Evolutionary conservation across 2,888 invertebrate genomes (phyloP).

Genomic region (Mechanitis mazaeus): DNA sequence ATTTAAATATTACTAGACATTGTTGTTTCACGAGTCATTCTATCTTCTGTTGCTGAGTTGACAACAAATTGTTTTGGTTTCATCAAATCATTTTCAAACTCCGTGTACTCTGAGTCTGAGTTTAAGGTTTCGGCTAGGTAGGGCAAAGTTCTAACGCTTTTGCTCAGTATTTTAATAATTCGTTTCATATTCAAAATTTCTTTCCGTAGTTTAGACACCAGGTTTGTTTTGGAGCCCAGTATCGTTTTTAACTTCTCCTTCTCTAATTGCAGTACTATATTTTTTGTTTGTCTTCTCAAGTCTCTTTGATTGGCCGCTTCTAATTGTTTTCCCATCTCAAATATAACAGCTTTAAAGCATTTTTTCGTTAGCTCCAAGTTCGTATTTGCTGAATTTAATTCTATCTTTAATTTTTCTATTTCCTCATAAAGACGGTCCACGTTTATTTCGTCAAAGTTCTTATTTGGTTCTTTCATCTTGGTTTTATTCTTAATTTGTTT

Average conservation of each 20-base stretch:
- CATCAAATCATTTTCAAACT: conserved; percentile 45
- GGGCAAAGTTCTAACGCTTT: conserved; percentile 41
- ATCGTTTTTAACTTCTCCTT: conserved; percentile 55
- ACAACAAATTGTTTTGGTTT: background rate
- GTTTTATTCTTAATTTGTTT: conserved; percentile 48
- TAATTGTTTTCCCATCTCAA: conserved; percentile 53
- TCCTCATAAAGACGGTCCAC: conserved; percentile 37
- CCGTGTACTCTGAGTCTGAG: conserved; percentile 49
- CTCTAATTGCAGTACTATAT: conserved; percentile 49
- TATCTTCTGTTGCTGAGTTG: background rate
- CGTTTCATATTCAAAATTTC: conserved; percentile 50
- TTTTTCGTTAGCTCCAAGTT: conserved; percentile 39
- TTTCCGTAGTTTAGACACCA: conserved; percentile 48
- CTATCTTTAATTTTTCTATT: conserved; percentile 40
- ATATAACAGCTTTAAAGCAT: conserved; percentile 43
- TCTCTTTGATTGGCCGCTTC: conserved; percentile 46
- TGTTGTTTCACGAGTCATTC: conserved; percentile 41
- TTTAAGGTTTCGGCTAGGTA: conserved; percentile 31
- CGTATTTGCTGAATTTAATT: conserved; percentile 41
- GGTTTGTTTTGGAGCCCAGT: conserved; percentile 50
- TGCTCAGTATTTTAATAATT: conserved; percentile 49
- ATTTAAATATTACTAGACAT: conserved; percentile 38
- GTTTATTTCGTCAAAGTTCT: conserved; percentile 11
- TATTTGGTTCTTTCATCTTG: conserved; percentile 28
- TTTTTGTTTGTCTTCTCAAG: conserved; percentile 43